Conservation (phyloP, 2,113 vertebrate species). For the Rhea pennata region DNA sequence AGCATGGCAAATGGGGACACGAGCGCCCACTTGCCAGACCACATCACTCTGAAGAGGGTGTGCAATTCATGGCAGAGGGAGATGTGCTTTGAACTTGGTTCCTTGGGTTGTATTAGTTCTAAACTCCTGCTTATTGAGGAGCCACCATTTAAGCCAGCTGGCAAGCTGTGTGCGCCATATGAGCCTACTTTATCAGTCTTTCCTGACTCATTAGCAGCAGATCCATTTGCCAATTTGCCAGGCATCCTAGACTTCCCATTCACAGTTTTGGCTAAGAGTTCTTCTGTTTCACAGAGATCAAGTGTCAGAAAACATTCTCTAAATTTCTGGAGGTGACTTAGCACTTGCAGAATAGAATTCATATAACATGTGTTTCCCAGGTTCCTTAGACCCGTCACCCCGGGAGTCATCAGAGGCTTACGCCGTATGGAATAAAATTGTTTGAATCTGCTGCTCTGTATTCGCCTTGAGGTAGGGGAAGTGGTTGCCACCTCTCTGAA, state of each 20-base stretch:
- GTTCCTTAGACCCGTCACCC: slow-evolving; percentile 95
- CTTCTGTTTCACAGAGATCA: slow-evolving; percentile 93
- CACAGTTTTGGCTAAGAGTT: slow-evolving; percentile 90
- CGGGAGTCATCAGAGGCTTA: slow-evolving; percentile 87
- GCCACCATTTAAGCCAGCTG: slow-evolving; percentile 78
- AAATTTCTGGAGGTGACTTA: slow-evolving; percentile 99
- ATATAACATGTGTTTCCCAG: slow-evolving; percentile 99
- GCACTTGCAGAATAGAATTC: slow-evolving; percentile 99
- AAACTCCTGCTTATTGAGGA: slow-evolving; percentile 77
- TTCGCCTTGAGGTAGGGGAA: slow-evolving; percentile 71
- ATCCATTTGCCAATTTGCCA: slow-evolving; percentile 71
- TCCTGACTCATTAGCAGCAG: slow-evolving; percentile 66
- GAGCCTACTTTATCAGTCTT: slow-evolving; percentile 72
- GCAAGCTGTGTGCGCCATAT: slow-evolving; percentile 67
- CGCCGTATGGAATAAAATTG: slow-evolving; percentile 80
- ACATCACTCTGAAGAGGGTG: slow-evolving; percentile 99
- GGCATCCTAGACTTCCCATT: slow-evolving; percentile 79
- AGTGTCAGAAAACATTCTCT: slow-evolving; percentile 97
- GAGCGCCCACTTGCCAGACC: slow-evolving; percentile 97
- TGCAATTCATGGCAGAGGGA: slow-evolving; percentile 98
- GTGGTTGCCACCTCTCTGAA: slow-evolving; percentile 78
- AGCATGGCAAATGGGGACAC: slow-evolving; percentile 99
- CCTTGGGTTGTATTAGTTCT: slow-evolving; percentile 93
- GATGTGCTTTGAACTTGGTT: slow-evolving; percentile 93
- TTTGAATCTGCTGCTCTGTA: slow-evolving; percentile 65